Conservation (phyloP, 2,797 vertebrate species). For the Pelodytes ibericus region DNA sequence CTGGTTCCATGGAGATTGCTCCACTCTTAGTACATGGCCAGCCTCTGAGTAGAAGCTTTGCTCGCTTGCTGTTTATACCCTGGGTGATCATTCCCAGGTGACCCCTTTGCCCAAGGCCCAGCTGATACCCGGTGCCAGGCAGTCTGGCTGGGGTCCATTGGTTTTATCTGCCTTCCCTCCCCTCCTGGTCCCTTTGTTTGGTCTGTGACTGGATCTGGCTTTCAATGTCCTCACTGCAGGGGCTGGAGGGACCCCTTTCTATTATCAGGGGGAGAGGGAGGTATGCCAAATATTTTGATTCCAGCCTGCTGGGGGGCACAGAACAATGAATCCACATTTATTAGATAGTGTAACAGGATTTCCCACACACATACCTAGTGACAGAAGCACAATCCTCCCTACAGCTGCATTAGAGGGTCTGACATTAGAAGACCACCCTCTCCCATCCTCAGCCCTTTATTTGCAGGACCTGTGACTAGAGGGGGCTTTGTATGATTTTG, state of each 20-base stretch:
- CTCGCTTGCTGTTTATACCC: neutral
- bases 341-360: neutral
- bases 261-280: neutral
- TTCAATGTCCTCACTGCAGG: too few species aligned
- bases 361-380: neutral
- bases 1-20: neutral
- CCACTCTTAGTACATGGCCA: neutral
- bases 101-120: neutral
- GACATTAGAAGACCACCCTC: neutral
- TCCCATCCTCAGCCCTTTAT: neutral
- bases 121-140: neutral
- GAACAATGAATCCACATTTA: slow-evolving; percentile 2
- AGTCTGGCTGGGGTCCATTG: neutral
- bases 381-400: neutral
- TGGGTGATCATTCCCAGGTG: neutral
- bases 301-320: neutral
- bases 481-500: neutral
- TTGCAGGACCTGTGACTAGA: too few species aligned
- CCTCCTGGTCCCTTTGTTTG: slow-evolving; percentile 19
- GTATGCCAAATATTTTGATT: neutral
- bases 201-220: neutral
- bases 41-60: too few species aligned
- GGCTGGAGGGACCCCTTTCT: neutral
- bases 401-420: neutral
- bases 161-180: neutral